These are phyloP conservation scores for Halcyon badia DNA, from an alignment of 2,797 vertebrate genomes.

Conservation along the genomic window DNA sequence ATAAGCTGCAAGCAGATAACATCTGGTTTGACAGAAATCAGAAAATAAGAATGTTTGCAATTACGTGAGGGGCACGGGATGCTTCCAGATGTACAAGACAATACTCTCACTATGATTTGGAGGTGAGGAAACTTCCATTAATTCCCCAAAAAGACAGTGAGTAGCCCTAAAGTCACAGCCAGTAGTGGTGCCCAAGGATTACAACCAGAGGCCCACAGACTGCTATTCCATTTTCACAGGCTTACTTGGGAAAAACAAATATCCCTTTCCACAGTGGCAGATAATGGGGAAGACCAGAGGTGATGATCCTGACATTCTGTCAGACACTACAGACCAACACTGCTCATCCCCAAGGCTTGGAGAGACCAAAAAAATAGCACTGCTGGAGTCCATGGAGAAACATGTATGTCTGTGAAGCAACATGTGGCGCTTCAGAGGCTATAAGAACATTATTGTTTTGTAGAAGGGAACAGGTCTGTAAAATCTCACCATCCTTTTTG, in stretches of 20 bases:
- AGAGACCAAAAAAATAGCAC: background rate
- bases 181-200: background rate
- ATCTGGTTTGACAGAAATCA: slow-evolving; percentile 13
- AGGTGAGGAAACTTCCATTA: background rate
- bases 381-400: background rate
- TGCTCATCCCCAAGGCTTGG: background rate
- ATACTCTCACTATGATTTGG: background rate
- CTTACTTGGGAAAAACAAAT: background rate
- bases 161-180: background rate
- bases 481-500: background rate
- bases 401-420: background rate
- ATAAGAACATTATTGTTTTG: fast-evolving
- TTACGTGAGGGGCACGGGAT: background rate
- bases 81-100: background rate
- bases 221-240: background rate
- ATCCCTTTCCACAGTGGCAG: background rate
- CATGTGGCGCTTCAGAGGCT: background rate
- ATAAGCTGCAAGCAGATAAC: background rate
- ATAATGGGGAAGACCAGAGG: fast-evolving
- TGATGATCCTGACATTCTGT: background rate
- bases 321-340: background rate
- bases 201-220: background rate
- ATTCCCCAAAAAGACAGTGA: background rate
- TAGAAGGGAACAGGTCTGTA: fast-evolving
- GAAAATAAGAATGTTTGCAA: background rate